Conservation (phyloP, 2,888 invertebrate species). For the Orthosia cruda region DNA sequence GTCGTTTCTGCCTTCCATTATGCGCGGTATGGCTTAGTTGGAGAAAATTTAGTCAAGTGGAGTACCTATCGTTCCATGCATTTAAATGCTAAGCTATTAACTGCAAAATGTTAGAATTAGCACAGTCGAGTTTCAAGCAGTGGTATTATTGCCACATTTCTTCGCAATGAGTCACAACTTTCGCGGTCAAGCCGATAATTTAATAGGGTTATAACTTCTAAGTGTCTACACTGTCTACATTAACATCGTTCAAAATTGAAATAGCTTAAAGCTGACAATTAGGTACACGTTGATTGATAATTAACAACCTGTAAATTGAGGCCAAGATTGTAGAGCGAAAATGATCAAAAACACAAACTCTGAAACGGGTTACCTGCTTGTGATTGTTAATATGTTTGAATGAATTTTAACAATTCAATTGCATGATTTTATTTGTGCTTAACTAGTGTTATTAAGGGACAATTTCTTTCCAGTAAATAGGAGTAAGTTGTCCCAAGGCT, state of each 20-base stretch:
- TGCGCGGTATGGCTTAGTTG: no score
- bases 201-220: conserved; percentile 4
- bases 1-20: no score
- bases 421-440: not conserved
- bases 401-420: not conserved
- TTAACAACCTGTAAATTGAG: not conserved
- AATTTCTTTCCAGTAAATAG: not conserved
- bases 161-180: conserved; percentile 23
- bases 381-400: no score
- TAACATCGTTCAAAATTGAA: not conserved
- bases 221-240: not conserved
- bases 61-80: not conserved
- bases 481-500: not conserved
- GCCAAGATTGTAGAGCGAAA: not conserved
- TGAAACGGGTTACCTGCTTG: not conserved
- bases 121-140: not conserved
- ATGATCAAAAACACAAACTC: not conserved
- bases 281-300: not conserved
- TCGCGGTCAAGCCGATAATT: conserved; percentile 22
- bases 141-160: conserved; percentile 12
- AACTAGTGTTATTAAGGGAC: not conserved
- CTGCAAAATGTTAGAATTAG: not conserved
- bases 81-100: not conserved
- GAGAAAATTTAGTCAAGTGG: not conserved
- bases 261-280: not conserved